Percentiles rank a stretch among this genome's conserved stretches.
These are phyloP conservation scores for Endotricha flammealis DNA, from an alignment of 2,888 invertebrate species.

Conservation along the genomic window DNA sequence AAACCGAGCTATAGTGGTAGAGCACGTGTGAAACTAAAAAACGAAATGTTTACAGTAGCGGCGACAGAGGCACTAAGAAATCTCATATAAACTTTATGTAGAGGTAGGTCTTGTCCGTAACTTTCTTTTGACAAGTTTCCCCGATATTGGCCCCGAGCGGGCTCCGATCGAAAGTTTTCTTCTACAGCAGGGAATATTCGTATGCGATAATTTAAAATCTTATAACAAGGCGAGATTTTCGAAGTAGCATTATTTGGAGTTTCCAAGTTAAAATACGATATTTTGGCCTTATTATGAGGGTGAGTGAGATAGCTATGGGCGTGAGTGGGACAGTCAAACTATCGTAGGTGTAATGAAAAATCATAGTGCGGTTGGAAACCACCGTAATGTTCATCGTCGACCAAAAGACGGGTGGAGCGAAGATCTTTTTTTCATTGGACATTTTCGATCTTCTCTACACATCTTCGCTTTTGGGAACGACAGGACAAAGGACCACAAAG, in stretches of 20 bases:
- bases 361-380: too few relatives aligned
- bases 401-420: too few relatives aligned
- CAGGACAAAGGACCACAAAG: too few relatives aligned
- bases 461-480: too few relatives aligned
- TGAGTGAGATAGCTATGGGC: too few relatives aligned
- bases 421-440: too few relatives aligned
- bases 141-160: conserved; percentile 28
- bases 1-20: conserved; percentile 15
- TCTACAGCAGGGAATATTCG: conserved; percentile 9
- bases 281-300: too few relatives aligned
- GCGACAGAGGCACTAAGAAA: conserved; percentile 31
- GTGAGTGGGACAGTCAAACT: too few relatives aligned
- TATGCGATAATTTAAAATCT: conserved; percentile 2
- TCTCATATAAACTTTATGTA: conserved; percentile 28
- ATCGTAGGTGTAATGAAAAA: too few relatives aligned
- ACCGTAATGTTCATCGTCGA: too few relatives aligned
- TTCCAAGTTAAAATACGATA: background rate
- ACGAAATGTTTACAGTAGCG: conserved; percentile 25
- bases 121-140: conserved; percentile 43
- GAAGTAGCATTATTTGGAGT: background rate
- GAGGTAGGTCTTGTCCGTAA: conserved; percentile 35
- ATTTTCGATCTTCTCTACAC: too few relatives aligned
- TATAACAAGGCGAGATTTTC: background rate
- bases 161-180: conserved; percentile 32
- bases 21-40: conserved; percentile 23